Evolutionary conservation across 2,797 vertebrate genomes (phyloP), one percentile per base, ranked within the genome.

Genomic region (Lepilemur septentrionalis): DNA sequence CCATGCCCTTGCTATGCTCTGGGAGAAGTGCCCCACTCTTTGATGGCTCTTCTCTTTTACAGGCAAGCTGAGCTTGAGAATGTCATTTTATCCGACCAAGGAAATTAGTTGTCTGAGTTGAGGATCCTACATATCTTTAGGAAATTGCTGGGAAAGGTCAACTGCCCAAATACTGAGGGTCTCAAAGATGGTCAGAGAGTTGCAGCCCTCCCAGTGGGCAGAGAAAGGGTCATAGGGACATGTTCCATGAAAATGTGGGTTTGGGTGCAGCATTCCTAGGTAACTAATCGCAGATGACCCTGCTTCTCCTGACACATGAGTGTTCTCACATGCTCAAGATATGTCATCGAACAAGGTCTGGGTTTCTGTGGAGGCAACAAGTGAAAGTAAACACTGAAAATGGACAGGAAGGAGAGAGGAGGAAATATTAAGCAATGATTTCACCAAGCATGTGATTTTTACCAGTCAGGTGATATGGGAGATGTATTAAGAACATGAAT

Each of bases 1-100:
- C 28, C 78, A 76, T 5, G 4, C 5, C 0, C 1, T 4, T 7
- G 14, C 46, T 50, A 2, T 72, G 3, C 7, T 59, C 6, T n/a
- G 20, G 13, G 28, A 11, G 13, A 32, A 72, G n/a, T 30, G 9
- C 20, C 10, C 25, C 0, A 11, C 41, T 57, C 32, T 35, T 80
- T 75, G 20, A 15, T 30, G 52, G n/a, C 8, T 15, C 3, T 41
- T 10, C 41, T 43, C 1, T 61, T 78, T 50, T 28, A 79, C 25
- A 48, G 25, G 9, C 15, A n/a, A 7, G 15, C 41, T 48, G 55
- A 79, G 18, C 9, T 65, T 65, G 57, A 50, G 4, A 25, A 4
- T 75, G 59, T 28, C 35, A 28, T 46, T 30, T 3, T 67, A 12
- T 52, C 11, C 13, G 22, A 4, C 9, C 12, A 32, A 65, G 46